These are phyloP conservation scores for Astyanax mexicanus DNA, from an alignment of 2,797 vertebrate genomes.

Conservation along the genomic window DNA sequence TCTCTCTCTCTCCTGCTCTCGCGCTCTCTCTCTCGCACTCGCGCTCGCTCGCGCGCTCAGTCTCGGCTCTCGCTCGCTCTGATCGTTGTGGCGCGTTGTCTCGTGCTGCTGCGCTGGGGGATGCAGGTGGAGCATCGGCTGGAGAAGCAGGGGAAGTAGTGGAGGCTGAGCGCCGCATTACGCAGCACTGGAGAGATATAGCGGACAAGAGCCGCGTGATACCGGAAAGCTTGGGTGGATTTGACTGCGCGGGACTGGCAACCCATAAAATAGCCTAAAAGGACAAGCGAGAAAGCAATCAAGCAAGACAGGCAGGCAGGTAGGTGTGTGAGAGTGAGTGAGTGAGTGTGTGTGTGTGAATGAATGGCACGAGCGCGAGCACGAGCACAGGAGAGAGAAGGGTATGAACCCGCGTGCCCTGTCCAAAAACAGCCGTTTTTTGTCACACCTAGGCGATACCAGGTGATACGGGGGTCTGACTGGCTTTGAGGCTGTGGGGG, in stretches of 20 bases:
- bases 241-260: background rate
- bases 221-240: background rate
- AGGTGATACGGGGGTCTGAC: slow-evolving; percentile 18
- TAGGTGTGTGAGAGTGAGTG: no score
- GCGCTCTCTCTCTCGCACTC: no score
- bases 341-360: no score
- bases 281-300: slow-evolving; percentile 4
- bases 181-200: slow-evolving; percentile 56
- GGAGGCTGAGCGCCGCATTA: slow-evolving; percentile 71
- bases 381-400: no score
- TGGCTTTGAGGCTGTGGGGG: no score
- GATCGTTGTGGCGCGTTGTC: background rate
- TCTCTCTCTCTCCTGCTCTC: slow-evolving; percentile 72
- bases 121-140: slow-evolving; percentile 63
- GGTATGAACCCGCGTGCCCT: background rate
- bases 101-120: slow-evolving; percentile 39
- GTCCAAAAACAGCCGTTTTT: slow-evolving; percentile 35
- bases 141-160: slow-evolving; percentile 69
- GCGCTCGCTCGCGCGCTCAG: slow-evolving; percentile 2
- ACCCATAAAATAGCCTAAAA: no score
- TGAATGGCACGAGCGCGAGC: slow-evolving; percentile 21
- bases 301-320: no score
- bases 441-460: background rate
- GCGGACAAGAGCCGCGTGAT: background rate
- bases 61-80: background rate